Conservation (phyloP, 2,113 vertebrate species). For the Etheostoma spectabile region DNA sequence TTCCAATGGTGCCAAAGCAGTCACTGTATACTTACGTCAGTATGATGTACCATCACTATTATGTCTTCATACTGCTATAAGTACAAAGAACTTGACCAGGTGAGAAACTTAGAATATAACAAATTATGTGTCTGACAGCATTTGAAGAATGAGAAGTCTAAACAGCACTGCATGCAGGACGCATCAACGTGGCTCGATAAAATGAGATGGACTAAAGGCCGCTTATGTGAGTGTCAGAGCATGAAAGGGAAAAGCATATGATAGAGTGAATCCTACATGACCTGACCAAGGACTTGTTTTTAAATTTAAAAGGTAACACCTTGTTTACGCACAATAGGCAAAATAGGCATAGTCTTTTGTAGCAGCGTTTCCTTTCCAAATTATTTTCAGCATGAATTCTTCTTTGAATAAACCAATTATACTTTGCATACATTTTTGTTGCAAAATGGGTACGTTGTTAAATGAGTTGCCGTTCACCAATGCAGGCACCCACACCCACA, state of each 20-base stretch:
- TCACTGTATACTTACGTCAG: constrained; percentile 6
- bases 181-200: constrained; percentile 16
- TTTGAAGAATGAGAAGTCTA: constrained; percentile 8
- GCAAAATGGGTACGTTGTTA: neutral
- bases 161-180: constrained; percentile 2
- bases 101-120: constrained; percentile 20
- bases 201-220: constrained; percentile 32
- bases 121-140: constrained; percentile 26
- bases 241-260: neutral
- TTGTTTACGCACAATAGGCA: neutral
- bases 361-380: neutral
- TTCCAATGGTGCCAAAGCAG: neutral
- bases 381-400: neutral
- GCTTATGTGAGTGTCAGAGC: constrained; percentile 8
- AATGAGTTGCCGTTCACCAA: neutral
- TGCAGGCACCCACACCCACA: neutral
- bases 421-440: neutral
- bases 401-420: neutral
- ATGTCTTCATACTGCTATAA: constrained; percentile 22
- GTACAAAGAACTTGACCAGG: constrained; percentile 19
- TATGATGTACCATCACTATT: constrained; percentile 31
- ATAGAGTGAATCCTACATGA: constrained; percentile 1
- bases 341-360: neutral
- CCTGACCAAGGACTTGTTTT: neutral
- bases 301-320: neutral